Base-by-base conservation (phyloP, 2,113 vertebrate species). In the Mormoops blainvillei region DNA sequence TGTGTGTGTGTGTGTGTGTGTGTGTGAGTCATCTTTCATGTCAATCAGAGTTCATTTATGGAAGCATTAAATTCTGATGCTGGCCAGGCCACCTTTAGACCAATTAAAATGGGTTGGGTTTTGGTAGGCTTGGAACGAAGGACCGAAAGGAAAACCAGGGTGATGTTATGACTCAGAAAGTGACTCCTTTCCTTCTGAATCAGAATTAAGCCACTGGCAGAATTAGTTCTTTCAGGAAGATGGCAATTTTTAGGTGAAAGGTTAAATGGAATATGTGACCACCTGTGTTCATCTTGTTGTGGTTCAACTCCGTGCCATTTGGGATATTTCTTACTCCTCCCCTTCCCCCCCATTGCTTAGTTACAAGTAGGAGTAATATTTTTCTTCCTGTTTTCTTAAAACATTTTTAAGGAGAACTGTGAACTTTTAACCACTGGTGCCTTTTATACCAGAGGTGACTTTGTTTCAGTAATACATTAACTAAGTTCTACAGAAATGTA, bases 71-170 rank as follows among this genome's bases (percentile, higher is more conserved):
- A 70, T 70, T 84, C 76, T 94, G 31, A 65, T 70, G 76, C 38
- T 65, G 89, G 86, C 61, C 76, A 89, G 41, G 78, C 83, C 67
- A 89, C 97, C 94, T 92, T 97, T 58, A n/a, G 81, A 91, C 89
- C 91, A 91, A 73, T 95, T 98, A 89, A 98, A 91, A 97, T 85
- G 95, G 96, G 94, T 77, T 87, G 94, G 92, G 88, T 78, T 94
- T 91, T 93, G 85, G 85, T 81, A 90, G 92, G 31, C 50, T 92
- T 95, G 96, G 94, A 92, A 91, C 3, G 0, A 92, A 82, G 63
- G 48, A 84, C n/a, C 58, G 3, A 85, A 94, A 93, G 95, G 95
- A 97, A 96, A 98, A 89, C 50, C 12, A 91, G 88, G 31, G 78
- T 89, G 67, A 95, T 90, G n/a, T 50, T 71, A 18, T 98, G 96